Evolutionary conservation across 1,140 invertebrate species (phyloP).

Genomic region (Pseudomyrmex sp.): DNA sequence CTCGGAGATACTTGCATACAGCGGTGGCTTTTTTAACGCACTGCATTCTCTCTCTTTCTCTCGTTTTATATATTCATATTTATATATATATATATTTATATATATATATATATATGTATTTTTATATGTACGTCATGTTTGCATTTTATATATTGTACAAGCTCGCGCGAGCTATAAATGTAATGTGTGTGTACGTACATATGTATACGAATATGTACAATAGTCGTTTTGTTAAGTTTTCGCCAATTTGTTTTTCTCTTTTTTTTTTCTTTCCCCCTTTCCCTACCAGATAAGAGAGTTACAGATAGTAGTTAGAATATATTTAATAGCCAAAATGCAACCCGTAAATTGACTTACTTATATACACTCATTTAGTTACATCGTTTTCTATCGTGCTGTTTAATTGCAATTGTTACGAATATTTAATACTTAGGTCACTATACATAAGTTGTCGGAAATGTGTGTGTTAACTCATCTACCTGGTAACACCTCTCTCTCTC

Average conservation of each 20-base stretch:
- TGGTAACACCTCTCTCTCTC: slow-evolving; percentile 68
- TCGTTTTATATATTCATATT: slow-evolving; percentile 19
- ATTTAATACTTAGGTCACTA: slow-evolving; percentile 71
- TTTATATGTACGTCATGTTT: slow-evolving; percentile 49
- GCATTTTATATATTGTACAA: slow-evolving; percentile 38
- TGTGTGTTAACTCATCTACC: slow-evolving; percentile 62
- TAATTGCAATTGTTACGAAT: slow-evolving; percentile 71
- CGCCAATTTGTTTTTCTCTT: slow-evolving; percentile 32
- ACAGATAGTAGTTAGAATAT: slow-evolving; percentile 62
- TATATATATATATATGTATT: slow-evolving; percentile 18
- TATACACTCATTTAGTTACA: slow-evolving; percentile 69
- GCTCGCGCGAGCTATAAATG: slow-evolving; percentile 23
- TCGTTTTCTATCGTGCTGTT: slow-evolving; percentile 62
- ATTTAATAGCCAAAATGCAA: slow-evolving; percentile 72
- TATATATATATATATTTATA: slow-evolving; percentile 23
- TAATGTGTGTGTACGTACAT: slow-evolving; percentile 49
- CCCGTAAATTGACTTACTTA: slow-evolving; percentile 70
- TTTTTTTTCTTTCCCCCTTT: not conserved
- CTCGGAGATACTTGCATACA: slow-evolving; percentile 40
- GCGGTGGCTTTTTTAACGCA: slow-evolving; percentile 18
- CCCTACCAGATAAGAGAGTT: slow-evolving; percentile 27
- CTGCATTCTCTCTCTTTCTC: slow-evolving; percentile 21
- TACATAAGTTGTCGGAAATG: slow-evolving; percentile 64
- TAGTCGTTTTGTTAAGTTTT: slow-evolving; percentile 44
- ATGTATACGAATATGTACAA: slow-evolving; percentile 66